Evolutionary conservation across 2,113 vertebrate species (phyloP), one percentile per base, ranked within the genome.

Genomic region (Panthera uncia): DNA sequence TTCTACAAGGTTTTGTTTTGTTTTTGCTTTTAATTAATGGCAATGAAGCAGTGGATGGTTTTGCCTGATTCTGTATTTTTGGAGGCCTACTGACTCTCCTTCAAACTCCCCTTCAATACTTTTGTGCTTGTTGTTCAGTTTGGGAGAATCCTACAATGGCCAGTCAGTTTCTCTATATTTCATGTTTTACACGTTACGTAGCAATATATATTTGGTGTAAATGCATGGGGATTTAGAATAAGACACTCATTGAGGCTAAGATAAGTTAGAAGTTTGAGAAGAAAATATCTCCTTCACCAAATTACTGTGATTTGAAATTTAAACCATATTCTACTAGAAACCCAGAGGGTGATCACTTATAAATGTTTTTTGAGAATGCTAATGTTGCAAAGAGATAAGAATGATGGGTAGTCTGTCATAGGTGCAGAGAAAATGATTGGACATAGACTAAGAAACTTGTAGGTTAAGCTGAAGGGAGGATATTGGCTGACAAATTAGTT

Each of bases 301-400:
- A 94, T 83, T 85, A 78, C 25, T 71, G 8, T 91, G 84, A 78
- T 78, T 83, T 96, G 38, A 96, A 80, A 89, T 92, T 76, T 89
- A 92, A 92, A 65, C 80, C 38, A 52, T 74, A 14, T 93, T 96
- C 76, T 84, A 71, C 78, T 80, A 63, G 52, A 81, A 69, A 85
- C 61, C 80, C 31, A 31, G 45, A 65, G 95, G 52, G 29, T 85
- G 66, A 91, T 84, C 33, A 36, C 29, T 48, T 45, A 65, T 48
- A 71, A 86, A 86, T 79, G 81, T 76, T 91, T 85, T 85, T 66
- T 84, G 68, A 95, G 83, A 96, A 88, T 41, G 36, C 33, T 73
- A 90, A 84, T 52, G 13, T 63, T 95, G n/a, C n/a, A 94, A 94
- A 93, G 36, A 97, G 29, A 65, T 82, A 93, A 94, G 69, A 97